Base-by-base conservation (phyloP, 2,797 vertebrate genomes). In the Fringilla coelebs region DNA sequence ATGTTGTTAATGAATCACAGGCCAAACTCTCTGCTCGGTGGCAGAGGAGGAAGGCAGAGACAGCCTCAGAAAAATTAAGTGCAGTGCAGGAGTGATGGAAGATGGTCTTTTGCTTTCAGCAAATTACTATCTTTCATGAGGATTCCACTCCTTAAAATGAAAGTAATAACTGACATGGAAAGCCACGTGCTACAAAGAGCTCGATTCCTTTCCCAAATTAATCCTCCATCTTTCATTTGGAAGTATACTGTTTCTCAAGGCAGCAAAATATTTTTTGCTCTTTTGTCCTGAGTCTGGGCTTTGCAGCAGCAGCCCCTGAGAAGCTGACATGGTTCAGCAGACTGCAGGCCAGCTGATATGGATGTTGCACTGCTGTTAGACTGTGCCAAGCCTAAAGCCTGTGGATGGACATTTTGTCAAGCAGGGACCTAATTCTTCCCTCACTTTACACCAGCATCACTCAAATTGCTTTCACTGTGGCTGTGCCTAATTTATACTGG, bases 51-150 rank as follows among this genome's bases (percentile, higher is more conserved):
- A 82, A 68, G 36, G 24, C 72, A 82, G 89, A 95, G 88, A 96
- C 86, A 55, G 68, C 70, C 65, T 43, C 63, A 52, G 77, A 84
- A 96, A 95, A 87, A 85, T 80, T 74, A 90, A 87, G 43, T 24
- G 22, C 48, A 41, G 32, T 17, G 65, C 71, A 85, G 38, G 79
- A 92, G 90, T 65, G 41, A 83, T 88, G 86, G 95, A 93, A 91
- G 85, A 93, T 32, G 89, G 78, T 90, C 58, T 87, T 89, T 96
- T 54, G 20, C 84, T 96, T 95, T 66, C 71, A 93, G 93, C 52
- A 96, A 95, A 97, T 97, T 48, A 63, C 85, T 96, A 16, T 82
- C 60, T 91, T 96, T 85, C 96, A 83, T 45, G 32, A 91, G 62
- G 72, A 92, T 93, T 94, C 95, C 77, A 90, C 71, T 96, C 90